Evolutionary conservation across 1,140 invertebrate genomes (phyloP).

Genomic region (Danaus plexippus): DNA sequence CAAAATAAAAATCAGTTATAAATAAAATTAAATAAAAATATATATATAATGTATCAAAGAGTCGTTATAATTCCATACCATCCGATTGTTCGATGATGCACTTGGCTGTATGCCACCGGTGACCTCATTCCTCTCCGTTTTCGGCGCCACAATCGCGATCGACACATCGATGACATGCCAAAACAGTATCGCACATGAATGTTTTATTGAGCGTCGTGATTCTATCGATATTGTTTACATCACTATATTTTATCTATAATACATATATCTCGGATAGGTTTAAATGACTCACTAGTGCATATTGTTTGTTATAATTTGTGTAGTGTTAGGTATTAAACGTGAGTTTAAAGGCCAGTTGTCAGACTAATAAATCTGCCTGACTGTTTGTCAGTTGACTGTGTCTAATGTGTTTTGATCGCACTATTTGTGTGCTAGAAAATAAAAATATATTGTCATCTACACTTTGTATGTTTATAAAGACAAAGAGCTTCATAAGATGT

Average conservation of each 20-base stretch:
- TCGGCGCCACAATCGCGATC: constrained; percentile 47
- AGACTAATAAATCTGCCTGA: constrained; percentile 38
- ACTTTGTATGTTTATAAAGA: too few species aligned
- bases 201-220: constrained; percentile 4
- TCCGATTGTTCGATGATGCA: constrained; percentile 24
- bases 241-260: constrained; percentile 6
- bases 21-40: too few species aligned
- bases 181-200: constrained; percentile 30
- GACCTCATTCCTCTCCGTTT: constrained; percentile 52
- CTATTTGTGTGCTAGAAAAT: too few species aligned
- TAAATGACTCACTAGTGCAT: too few species aligned
- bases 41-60: not conserved
- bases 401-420: constrained; percentile 29
- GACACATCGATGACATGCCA: constrained; percentile 48
- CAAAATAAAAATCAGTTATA: too few species aligned
- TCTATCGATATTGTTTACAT: constrained; percentile 23
- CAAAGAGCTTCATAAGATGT: too few species aligned
- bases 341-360: constrained; percentile 32
- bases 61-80: not conserved
- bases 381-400: constrained; percentile 26
- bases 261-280: too few species aligned
- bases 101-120: constrained; percentile 49
- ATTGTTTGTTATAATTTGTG: too few species aligned
- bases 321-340: constrained; percentile 1
- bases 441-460: too few species aligned